phyloP scores from a whole-genome alignment of 1,140 invertebrate species.

The Phymorhynchus buccinoides region DNA sequence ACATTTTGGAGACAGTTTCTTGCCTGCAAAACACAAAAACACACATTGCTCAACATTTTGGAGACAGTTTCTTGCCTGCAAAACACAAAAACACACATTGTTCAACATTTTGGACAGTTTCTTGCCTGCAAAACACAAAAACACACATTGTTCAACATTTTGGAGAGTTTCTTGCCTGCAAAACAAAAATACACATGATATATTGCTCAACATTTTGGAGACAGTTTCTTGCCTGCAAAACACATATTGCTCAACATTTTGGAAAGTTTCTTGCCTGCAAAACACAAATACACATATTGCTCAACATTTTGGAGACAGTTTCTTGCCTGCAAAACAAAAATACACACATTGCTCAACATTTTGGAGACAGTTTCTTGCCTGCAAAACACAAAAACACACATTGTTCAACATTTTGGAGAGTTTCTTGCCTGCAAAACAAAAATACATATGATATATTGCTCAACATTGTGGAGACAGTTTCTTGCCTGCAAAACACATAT shows the following conservation, averaged over 20 bases:
- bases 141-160: constrained; percentile 83
- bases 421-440: no score
- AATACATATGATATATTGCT: constrained; percentile 84
- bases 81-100: no score
- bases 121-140: no score
- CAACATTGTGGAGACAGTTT: constrained; percentile 80
- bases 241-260: no score
- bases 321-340: no score
- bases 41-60: constrained; percentile 82
- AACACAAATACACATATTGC: no score
- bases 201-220: constrained; percentile 80
- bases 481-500: constrained; percentile 80
- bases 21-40: constrained; percentile 74
- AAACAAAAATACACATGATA: constrained; percentile 74
- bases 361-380: constrained; percentile 80
- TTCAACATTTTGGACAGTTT: no score
- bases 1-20: constrained; percentile 79
- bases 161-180: constrained; percentile 78
- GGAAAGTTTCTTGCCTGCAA: no score
- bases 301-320: no score
- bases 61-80: constrained; percentile 79
- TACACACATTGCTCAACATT: constrained; percentile 83
- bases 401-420: no score
- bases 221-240: constrained; percentile 79
- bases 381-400: constrained; percentile 43